These are phyloP conservation scores for Oxyteleia sp. DNA, from an alignment of 2,888 invertebrate species.

Conservation along the genomic window DNA sequence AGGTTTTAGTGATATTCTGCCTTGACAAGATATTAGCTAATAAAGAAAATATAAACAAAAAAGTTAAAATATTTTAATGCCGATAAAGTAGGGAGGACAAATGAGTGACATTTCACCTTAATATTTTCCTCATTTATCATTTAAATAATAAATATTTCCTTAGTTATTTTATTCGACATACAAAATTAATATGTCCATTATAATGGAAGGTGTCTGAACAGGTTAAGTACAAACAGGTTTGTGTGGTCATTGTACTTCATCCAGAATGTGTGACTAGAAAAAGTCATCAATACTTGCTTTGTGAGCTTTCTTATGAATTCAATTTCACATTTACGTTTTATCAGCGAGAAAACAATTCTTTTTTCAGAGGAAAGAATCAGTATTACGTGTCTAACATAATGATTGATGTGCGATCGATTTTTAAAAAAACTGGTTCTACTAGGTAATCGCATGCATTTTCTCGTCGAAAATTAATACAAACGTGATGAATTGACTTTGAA, in stretches of 20 bases:
- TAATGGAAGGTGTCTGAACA: too few species aligned
- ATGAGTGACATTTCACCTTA: too few species aligned
- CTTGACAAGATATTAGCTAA: too few species aligned
- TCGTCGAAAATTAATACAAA: constrained; percentile 30
- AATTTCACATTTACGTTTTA: not conserved
- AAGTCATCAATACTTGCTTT: constrained; percentile 5
- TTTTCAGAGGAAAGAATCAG: not conserved
- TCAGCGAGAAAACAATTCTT: not conserved
- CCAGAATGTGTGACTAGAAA: not conserved
- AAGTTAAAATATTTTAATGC: too few species aligned
- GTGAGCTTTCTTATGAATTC: not conserved
- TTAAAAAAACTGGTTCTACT: constrained; percentile 15
- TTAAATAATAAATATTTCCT: too few species aligned
- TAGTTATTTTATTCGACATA: too few species aligned
- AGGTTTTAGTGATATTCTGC: too few species aligned
- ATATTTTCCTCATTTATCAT: too few species aligned
- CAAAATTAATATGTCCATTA: too few species aligned
- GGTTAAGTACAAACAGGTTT: constrained; percentile 42
- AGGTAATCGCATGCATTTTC: constrained; percentile 26
- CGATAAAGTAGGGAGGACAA: too few species aligned
- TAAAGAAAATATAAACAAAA: too few species aligned
- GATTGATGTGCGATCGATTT: constrained; percentile 5
- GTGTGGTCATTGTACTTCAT: not conserved
- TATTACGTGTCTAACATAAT: not conserved
- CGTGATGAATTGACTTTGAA: constrained; percentile 36